Percentiles rank a stretch among this genome's conserved stretches.
Conservation (phyloP, 2,797 vertebrate genomes). For the Ciconia nigra region DNA sequence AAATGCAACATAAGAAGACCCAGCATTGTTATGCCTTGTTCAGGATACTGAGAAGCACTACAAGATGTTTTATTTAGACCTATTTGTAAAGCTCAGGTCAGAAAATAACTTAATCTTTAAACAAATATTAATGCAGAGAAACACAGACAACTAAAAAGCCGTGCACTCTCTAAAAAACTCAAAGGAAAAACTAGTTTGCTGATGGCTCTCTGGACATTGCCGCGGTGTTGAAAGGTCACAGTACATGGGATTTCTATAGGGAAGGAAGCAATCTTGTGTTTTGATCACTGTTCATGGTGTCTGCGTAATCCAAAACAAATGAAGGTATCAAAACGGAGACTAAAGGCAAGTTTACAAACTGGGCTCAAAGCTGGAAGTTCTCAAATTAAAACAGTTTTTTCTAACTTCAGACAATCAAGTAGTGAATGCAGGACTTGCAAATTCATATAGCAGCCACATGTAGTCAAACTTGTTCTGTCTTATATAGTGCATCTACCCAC, state of each 20-base stretch:
- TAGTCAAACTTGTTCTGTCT: neutral
- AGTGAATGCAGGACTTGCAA: neutral
- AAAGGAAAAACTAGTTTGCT: neutral
- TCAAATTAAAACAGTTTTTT: neutral
- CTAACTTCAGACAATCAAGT: neutral
- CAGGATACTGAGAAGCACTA: neutral
- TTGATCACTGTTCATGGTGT: neutral
- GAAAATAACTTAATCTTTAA: neutral
- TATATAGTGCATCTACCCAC: neutral
- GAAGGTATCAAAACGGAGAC: neutral
- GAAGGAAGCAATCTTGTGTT: neutral
- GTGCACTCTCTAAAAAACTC: neutral
- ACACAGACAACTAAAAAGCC: neutral
- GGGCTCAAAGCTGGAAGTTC: neutral
- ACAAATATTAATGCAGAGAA: neutral
- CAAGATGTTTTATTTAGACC: neutral
- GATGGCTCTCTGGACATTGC: neutral
- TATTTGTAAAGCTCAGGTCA: neutral
- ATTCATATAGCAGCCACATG: neutral
- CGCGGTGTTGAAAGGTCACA: neutral
- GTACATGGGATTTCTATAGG: neutral
- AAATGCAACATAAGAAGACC: neutral
- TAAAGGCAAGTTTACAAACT: neutral
- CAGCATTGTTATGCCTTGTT: neutral
- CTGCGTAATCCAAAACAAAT: neutral